Percentiles rank a stretch among this genome's conserved stretches.
phyloP scores from a whole-genome alignment of 2,888 invertebrate genomes.

The Gastracanthus pulcherrimus region DNA sequence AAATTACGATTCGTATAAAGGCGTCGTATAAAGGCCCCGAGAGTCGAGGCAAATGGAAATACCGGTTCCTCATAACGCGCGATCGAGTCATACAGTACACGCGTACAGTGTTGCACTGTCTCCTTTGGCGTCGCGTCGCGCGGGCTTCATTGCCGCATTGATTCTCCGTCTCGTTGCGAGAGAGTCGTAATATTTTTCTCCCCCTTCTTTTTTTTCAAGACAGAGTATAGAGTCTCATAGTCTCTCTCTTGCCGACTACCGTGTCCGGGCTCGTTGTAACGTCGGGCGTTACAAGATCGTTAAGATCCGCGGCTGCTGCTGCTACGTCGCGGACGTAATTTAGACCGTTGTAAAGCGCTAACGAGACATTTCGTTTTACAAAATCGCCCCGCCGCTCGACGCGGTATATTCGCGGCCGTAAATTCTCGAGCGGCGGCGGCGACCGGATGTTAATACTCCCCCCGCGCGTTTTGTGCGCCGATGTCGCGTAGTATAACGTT shows the following conservation, averaged over 20 bases:
- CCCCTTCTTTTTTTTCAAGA: not conserved
- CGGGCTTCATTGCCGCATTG: slow-evolving; percentile 1
- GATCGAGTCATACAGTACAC: not conserved
- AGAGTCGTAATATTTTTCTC: slow-evolving; percentile 14
- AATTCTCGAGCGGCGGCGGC: slow-evolving; percentile 64
- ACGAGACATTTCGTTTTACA: slow-evolving; percentile 76
- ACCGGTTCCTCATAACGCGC: slow-evolving; percentile 49
- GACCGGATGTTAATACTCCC: slow-evolving; percentile 74
- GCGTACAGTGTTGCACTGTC: not conserved
- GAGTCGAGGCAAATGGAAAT: slow-evolving; percentile 52
- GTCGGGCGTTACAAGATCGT: slow-evolving; percentile 66
- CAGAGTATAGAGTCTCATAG: not conserved
- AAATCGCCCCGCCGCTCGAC: slow-evolving; percentile 70
- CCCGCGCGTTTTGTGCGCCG: not conserved
- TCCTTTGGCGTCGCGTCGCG: too few species aligned
- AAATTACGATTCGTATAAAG: slow-evolving; percentile 58
- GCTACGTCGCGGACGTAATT: slow-evolving; percentile 71
- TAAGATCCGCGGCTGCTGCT: slow-evolving; percentile 69
- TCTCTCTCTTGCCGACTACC: slow-evolving; percentile 10
- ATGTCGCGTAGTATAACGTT: slow-evolving; percentile 8
- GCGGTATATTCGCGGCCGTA: slow-evolving; percentile 68
- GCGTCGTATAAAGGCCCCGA: slow-evolving; percentile 6
- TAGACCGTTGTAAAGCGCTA: slow-evolving; percentile 75
- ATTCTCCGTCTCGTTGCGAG: slow-evolving; percentile 21
- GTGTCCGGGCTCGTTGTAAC: slow-evolving; percentile 35